These are phyloP conservation scores for Macrobrachium nipponense DNA, from an alignment of 1,140 invertebrate genomes.

Conservation along the genomic window DNA sequence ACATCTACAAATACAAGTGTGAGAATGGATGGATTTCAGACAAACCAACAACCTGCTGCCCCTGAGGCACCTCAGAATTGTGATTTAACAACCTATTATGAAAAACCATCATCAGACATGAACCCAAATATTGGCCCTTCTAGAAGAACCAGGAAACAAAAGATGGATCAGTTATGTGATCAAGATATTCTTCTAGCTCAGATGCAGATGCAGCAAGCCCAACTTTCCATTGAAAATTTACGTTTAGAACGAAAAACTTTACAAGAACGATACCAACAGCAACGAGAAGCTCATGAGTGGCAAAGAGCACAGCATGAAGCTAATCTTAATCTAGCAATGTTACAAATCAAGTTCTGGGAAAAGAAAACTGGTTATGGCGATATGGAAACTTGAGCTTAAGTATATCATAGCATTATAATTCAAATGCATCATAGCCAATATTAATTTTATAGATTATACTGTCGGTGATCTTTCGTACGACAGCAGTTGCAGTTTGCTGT, in stretches of 20 bases:
- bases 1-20: slow-evolving; percentile 34
- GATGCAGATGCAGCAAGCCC: slow-evolving; percentile 58
- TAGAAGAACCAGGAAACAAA: slow-evolving; percentile 50
- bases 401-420: too few relatives aligned
- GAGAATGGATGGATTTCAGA: slow-evolving; percentile 49
- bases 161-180: slow-evolving; percentile 55
- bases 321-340: slow-evolving; percentile 51
- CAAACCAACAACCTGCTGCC: slow-evolving; percentile 35
- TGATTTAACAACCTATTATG: slow-evolving; percentile 44
- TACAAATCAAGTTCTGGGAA: slow-evolving; percentile 55
- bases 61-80: slow-evolving; percentile 35
- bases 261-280: slow-evolving; percentile 49
- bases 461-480: too few relatives aligned
- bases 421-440: too few relatives aligned
- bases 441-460: too few relatives aligned
- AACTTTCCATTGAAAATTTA: slow-evolving; percentile 57
- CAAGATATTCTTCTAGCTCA: slow-evolving; percentile 51
- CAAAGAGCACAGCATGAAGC: slow-evolving; percentile 51
- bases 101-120: slow-evolving; percentile 40
- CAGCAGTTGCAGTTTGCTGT: too few relatives aligned
- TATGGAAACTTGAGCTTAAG: slow-evolving; percentile 45
- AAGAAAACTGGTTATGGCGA: slow-evolving; percentile 56
- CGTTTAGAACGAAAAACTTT: slow-evolving; percentile 47
- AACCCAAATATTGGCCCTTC: slow-evolving; percentile 48
- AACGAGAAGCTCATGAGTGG: slow-evolving; percentile 54